Conservation (phyloP, 2,888 invertebrate genomes). For the Habrosyne pyritoides region DNA sequence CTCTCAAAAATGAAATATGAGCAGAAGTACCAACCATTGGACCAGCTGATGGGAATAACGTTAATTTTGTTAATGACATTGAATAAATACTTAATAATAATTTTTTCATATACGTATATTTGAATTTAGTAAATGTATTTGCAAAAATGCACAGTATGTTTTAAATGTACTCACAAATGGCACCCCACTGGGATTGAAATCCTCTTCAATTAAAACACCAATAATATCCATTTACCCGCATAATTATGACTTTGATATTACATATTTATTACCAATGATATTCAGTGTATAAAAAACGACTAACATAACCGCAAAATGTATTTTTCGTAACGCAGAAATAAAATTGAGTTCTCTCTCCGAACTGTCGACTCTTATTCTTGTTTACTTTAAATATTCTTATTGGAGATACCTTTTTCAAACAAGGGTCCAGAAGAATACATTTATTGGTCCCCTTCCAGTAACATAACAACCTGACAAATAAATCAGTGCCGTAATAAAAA, state of each 20-base stretch:
- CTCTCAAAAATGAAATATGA: no score
- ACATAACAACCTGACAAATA: constrained; percentile 60
- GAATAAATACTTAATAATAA: no score
- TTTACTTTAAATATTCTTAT: constrained; percentile 27
- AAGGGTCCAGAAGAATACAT: constrained; percentile 69
- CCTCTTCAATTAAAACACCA: neutral
- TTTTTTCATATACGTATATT: no score
- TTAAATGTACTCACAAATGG: neutral
- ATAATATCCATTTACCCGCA: neutral
- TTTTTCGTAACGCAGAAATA: neutral
- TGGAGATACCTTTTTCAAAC: constrained; percentile 55
- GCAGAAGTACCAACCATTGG: no score
- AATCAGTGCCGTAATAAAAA: constrained; percentile 75
- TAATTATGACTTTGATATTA: neutral
- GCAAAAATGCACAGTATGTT: neutral
- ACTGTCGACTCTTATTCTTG: constrained; percentile 41
- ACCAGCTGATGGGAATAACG: no score
- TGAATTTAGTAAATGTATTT: neutral
- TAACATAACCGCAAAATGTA: neutral
- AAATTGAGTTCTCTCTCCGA: constrained; percentile 44
- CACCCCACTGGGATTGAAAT: neutral
- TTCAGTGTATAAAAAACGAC: neutral
- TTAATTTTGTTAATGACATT: no score
- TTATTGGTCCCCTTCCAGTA: constrained; percentile 66
- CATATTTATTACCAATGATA: constrained; percentile 8